Conservation (phyloP, 2,113 vertebrate species). For the Muntiacus muntjak region DNA sequence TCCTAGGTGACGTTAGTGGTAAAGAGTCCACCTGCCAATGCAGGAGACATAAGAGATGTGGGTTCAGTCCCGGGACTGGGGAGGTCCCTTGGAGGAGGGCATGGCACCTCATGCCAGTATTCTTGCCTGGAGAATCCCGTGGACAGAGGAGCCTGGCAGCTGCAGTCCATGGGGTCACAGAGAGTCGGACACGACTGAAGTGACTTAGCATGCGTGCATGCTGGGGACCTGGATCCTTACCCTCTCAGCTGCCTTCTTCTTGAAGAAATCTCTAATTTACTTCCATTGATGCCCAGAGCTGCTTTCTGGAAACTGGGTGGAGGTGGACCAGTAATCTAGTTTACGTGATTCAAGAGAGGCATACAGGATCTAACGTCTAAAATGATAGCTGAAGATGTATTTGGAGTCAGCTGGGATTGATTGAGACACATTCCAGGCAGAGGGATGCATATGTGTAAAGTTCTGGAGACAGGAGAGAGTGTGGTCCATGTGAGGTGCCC, state of each 20-base stretch:
- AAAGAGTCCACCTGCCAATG: background rate
- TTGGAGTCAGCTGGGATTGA: background rate
- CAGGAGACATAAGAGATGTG: background rate
- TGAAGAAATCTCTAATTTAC: background rate
- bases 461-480: background rate
- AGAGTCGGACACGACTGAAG: background rate
- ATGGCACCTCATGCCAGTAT: background rate
- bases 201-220: background rate
- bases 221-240: background rate
- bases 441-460: background rate
- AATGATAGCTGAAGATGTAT: background rate
- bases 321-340: no score
- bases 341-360: background rate
- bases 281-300: background rate
- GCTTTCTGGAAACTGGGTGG: no score
- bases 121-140: background rate
- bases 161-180: background rate
- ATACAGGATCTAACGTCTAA: background rate
- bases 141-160: background rate
- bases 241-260: background rate
- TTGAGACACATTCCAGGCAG: background rate
- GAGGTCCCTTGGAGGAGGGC: background rate
- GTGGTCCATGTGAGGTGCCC: rapidly evolving
- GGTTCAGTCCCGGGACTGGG: background rate
- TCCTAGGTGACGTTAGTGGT: background rate